Evolutionary conservation across 1,140 invertebrate species (phyloP).

Genomic region (Coptotermes formosanus): DNA sequence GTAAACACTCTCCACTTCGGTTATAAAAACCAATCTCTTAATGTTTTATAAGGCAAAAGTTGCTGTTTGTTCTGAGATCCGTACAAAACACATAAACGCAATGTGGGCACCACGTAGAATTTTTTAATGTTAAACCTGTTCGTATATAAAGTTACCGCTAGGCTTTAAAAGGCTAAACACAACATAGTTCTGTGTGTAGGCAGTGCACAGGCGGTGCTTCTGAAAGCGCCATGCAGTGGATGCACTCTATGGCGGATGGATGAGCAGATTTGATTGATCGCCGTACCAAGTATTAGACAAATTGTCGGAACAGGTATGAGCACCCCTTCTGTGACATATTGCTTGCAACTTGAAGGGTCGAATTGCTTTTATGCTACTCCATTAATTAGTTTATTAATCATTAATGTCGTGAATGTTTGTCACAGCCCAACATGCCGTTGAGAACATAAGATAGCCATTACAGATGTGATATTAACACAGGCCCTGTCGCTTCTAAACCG

Average conservation of each 20-base stretch:
- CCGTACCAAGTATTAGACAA: not conserved
- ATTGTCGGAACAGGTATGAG: not conserved
- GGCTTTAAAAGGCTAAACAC: no score
- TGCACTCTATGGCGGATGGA: not conserved
- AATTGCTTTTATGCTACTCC: not conserved
- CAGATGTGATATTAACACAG: not conserved
- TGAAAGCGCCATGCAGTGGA: not conserved
- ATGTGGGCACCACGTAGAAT: no score
- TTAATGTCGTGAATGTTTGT: not conserved
- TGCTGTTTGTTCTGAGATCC: no score
- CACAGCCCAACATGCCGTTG: not conserved
- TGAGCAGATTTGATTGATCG: not conserved
- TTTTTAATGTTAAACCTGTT: no score
- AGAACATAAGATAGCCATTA: constrained; percentile 10
- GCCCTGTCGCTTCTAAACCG: no score
- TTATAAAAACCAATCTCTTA: no score
- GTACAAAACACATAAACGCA: no score
- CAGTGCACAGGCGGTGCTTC: no score
- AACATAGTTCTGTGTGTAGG: no score
- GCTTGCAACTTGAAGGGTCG: not conserved
- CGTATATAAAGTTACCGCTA: no score
- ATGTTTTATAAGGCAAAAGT: no score
- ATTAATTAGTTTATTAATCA: constrained; percentile 16
- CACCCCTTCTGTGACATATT: not conserved
- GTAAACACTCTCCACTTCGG: no score